Conservation (phyloP, 2,888 invertebrate genomes). For the Abscondita cerata region DNA sequence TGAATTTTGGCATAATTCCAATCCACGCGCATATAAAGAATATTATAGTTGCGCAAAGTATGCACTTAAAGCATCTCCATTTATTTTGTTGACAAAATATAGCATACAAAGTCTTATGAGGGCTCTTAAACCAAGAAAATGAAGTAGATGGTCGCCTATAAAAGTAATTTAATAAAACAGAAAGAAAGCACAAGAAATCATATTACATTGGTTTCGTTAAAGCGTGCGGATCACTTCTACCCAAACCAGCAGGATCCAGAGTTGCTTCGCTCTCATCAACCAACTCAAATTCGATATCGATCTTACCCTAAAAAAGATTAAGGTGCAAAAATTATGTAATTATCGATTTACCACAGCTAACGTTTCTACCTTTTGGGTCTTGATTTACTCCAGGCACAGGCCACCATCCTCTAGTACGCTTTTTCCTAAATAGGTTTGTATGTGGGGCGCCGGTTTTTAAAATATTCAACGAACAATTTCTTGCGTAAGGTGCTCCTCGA, state of each 20-base stretch:
- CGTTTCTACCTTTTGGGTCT: too few species aligned
- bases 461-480: conserved; percentile 59
- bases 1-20: too few species aligned
- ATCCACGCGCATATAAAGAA: too few species aligned
- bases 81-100: conserved; percentile 56
- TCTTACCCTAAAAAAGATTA: conserved; percentile 66
- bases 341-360: too few species aligned
- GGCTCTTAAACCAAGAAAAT: conserved; percentile 66
- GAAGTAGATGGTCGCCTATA: conserved; percentile 68
- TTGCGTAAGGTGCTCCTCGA: conserved; percentile 61
- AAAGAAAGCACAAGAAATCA: conserved; percentile 31
- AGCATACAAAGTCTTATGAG: conserved; percentile 60
- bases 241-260: conserved; percentile 69
- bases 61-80: conserved; percentile 56
- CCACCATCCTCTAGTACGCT: conserved; percentile 73
- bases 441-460: conserved; percentile 58
- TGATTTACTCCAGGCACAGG: conserved; percentile 59
- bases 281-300: conserved; percentile 72
- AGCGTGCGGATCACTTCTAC: conserved; percentile 68
- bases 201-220: conserved; percentile 71
- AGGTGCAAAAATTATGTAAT: conserved; percentile 12
- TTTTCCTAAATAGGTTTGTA: conserved; percentile 70
- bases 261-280: conserved; percentile 67
- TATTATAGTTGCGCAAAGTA: too few species aligned
- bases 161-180: conserved; percentile 31